phyloP scores from a whole-genome alignment of 1,140 invertebrate species.

The Cherax quadricarinatus region DNA sequence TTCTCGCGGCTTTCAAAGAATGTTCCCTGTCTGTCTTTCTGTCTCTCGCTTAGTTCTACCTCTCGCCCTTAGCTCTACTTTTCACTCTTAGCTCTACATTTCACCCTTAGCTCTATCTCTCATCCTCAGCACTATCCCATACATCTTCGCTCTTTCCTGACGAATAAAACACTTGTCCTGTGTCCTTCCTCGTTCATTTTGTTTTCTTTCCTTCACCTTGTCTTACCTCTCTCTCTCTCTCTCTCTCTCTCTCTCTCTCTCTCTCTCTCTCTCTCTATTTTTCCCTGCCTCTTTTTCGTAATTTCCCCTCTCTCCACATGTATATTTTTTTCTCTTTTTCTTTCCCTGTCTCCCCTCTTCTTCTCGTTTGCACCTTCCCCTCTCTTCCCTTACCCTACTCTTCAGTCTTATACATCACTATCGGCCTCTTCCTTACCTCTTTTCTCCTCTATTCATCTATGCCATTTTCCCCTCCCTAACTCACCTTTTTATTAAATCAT shows the following conservation, averaged over 20 bases:
- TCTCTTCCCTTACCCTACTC: background rate
- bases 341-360: background rate
- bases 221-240: background rate
- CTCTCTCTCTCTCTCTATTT: background rate
- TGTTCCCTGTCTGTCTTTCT: no score
- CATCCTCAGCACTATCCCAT: no score
- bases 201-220: no score
- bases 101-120: no score
- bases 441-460: background rate
- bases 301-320: background rate
- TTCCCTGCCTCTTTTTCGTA: background rate
- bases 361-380: background rate
- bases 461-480: background rate
- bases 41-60: no score
- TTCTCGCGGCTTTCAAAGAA: no score
- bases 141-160: no score
- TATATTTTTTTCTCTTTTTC: background rate
- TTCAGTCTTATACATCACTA: background rate
- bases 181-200: no score
- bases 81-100: no score
- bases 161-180: no score
- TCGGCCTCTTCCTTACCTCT: no score
- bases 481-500: background rate
- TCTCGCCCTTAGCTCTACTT: no score
- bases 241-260: background rate